Evolutionary conservation across 2,113 vertebrate species (phyloP).

Genomic region (Galemys pyrenaicus): DNA sequence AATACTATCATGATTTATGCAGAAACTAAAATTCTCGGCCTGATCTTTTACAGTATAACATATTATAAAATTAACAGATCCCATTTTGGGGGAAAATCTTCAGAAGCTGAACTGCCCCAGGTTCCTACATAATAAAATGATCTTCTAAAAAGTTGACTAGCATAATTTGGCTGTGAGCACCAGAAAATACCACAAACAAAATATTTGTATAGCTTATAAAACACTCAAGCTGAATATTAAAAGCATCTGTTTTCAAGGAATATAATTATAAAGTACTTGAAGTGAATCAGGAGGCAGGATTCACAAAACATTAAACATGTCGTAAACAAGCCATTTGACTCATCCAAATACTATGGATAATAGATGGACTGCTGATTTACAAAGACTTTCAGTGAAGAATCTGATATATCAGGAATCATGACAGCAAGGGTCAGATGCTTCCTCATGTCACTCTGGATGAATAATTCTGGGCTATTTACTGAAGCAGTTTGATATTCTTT

Average conservation of each 20-base stretch:
- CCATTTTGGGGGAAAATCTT: conserved; percentile 37
- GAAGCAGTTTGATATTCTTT: conserved; percentile 59
- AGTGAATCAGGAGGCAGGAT: conserved; percentile 81
- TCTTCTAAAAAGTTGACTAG: conserved; percentile 76
- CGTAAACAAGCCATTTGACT: conserved; percentile 80
- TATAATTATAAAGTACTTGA: conserved; percentile 84
- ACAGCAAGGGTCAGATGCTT: conserved; percentile 70
- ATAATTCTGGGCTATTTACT: conserved; percentile 65
- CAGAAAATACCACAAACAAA: conserved; percentile 84
- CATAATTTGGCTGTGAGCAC: conserved; percentile 78
- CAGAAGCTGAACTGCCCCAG: conserved; percentile 50
- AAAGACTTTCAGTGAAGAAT: conserved; percentile 64
- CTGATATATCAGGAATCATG: conserved; percentile 70
- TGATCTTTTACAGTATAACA: conserved; percentile 19
- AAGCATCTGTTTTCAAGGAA: conserved; percentile 84
- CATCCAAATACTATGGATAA: conserved; percentile 73
- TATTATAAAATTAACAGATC: not conserved
- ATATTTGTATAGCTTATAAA: conserved; percentile 85
- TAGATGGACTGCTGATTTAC: conserved; percentile 67
- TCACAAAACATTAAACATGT: conserved; percentile 77
- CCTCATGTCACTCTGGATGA: conserved; percentile 69
- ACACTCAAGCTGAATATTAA: conserved; percentile 82
- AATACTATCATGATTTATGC: conserved; percentile 17
- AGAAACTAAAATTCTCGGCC: conserved; percentile 12
- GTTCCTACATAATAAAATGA: conserved; percentile 77